A percentile compares a stretch with the other conserved stretches of the same genome.
These are phyloP conservation scores for Auanema sp. DNA, from an alignment of 2,888 invertebrate species.

Conservation along the genomic window DNA sequence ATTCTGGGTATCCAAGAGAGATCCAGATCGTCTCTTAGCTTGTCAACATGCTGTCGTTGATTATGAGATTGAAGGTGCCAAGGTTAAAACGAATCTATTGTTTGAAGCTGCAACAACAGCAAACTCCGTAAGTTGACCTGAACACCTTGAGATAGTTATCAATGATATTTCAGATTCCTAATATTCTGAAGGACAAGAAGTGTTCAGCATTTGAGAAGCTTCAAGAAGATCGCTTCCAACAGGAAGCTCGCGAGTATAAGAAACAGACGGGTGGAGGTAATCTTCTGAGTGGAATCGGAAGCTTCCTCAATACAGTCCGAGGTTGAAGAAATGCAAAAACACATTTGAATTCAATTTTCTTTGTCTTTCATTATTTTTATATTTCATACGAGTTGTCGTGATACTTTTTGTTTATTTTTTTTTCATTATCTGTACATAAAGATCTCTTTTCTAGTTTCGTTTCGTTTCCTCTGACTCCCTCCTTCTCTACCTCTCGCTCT, in stretches of 20 bases:
- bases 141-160: too few relatives aligned
- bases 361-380: not conserved
- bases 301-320: slow-evolving; percentile 41
- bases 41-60: slow-evolving; percentile 63
- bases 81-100: slow-evolving; percentile 61
- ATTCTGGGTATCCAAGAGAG: slow-evolving; percentile 62
- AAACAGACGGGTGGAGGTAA: slow-evolving; percentile 45
- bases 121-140: slow-evolving; percentile 31
- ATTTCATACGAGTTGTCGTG: not conserved
- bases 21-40: slow-evolving; percentile 60
- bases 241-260: slow-evolving; percentile 59
- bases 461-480: not conserved
- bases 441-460: not conserved
- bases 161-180: slow-evolving; percentile 50
- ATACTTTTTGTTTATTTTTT: too few relatives aligned
- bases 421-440: not conserved
- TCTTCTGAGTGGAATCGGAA: slow-evolving; percentile 40
- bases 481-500: not conserved
- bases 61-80: slow-evolving; percentile 63
- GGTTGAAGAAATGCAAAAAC: slow-evolving; percentile 13
- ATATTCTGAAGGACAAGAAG: slow-evolving; percentile 63
- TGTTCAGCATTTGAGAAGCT: slow-evolving; percentile 59
- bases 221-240: slow-evolving; percentile 61
- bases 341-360: not conserved
- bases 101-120: slow-evolving; percentile 63